Evolutionary conservation across 1,140 invertebrate genomes (phyloP), one percentile per base, ranked within the genome.

Genomic region (Drosophila seguyi): DNA sequence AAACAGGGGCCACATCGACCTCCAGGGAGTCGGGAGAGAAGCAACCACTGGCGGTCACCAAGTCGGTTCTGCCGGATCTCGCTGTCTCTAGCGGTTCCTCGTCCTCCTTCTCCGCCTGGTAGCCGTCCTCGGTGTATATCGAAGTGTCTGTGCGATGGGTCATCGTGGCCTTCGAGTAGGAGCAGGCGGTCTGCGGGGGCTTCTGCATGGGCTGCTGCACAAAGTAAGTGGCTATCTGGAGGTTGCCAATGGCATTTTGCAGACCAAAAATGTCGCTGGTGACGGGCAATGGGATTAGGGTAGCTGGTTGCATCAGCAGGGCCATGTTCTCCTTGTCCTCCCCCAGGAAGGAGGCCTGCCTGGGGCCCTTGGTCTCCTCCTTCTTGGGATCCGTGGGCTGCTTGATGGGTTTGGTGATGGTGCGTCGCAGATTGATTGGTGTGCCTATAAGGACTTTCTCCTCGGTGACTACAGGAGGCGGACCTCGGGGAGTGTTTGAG

Each of bases 251-350:
- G 8, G 90, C 73, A 31, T 92, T 92, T 38, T 92, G 91, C 7
- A 92, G 67, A 0, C 91, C 91, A 52, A 92, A 92, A 27, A 92
- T 91, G 27, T 92, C 91, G 10, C 61, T 90, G 42, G 91, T 92
- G 6, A 92, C 91, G 0, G 91, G 91, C 55, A 92, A 36, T n/a
- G 91, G 91, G 16, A 92, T 92, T 11, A 94, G 62, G 6, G 93
- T 92, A 10, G 93, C 92, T 36, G 92, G 92, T 60, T 93, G 94
- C 72, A 94, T 79, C 5, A 94, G 73, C 16, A 94, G 58, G 3
- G 93, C 88, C 42, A 93, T 45, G 53, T 87, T 92, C 42, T 92
- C 91, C 27, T 84, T 84, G 6, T 83, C 81, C n/a, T 73, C 65
- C 0, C 55, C 48, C 34, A 60, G n/a, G 18, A 44, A 29, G 16